Evolutionary conservation across 2,113 vertebrate genomes (phyloP).

Genomic region (Pachyramphus minor): DNA sequence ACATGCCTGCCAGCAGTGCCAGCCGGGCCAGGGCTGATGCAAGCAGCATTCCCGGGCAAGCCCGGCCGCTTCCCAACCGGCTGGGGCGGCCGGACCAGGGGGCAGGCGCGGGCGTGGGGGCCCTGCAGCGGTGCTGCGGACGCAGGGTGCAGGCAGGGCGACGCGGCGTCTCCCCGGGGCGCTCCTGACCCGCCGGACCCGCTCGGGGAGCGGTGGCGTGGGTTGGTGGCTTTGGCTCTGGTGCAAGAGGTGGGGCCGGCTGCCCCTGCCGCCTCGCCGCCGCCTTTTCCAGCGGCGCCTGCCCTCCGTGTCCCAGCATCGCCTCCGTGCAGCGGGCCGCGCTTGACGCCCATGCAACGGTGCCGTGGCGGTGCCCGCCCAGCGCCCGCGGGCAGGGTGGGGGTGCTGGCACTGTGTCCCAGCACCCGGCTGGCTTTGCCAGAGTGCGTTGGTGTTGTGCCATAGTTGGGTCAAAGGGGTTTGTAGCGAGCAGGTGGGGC

Average conservation of each 20-base stretch:
- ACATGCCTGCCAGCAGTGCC: background rate
- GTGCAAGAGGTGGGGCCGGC: background rate
- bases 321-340: background rate
- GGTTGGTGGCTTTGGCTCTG: background rate
- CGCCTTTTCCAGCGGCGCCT: constrained; percentile 15
- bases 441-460: background rate
- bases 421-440: background rate
- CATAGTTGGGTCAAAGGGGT: rapidly evolving
- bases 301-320: background rate
- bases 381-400: background rate
- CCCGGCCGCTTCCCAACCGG: constrained; percentile 23
- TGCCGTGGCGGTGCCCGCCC: background rate
- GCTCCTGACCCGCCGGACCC: constrained; percentile 19
- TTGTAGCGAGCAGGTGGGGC: rapidly evolving
- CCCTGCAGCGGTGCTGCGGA: constrained; percentile 49
- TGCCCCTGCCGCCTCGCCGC: background rate
- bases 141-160: background rate
- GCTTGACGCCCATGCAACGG: constrained; percentile 5
- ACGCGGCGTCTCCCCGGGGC: background rate
- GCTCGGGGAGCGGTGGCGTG: constrained; percentile 31
- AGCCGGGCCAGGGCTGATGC: constrained; percentile 19
- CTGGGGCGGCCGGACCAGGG: background rate
- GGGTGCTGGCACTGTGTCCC: background rate
- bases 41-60: constrained; percentile 24
- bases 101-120: background rate